Conservation (phyloP, 2,888 invertebrate genomes). For the Erebia aethiops region DNA sequence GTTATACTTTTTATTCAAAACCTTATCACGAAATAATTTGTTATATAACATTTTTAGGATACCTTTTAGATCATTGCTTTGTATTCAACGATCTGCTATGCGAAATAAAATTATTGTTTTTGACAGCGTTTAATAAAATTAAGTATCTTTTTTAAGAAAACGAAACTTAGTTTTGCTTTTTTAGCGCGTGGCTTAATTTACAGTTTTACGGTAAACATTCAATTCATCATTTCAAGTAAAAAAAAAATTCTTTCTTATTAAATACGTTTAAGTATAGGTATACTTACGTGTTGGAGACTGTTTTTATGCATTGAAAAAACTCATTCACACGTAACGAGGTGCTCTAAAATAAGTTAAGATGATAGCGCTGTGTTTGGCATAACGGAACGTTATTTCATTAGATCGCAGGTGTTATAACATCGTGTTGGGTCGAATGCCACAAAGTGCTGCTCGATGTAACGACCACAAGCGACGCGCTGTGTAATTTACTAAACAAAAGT, state of each 20-base stretch:
- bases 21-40: constrained; percentile 49
- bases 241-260: not conserved
- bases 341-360: not conserved
- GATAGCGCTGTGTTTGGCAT: constrained; percentile 4
- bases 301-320: not conserved
- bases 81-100: constrained; percentile 40
- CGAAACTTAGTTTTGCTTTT: not conserved
- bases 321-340: not conserved
- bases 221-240: too few relatives aligned
- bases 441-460: constrained; percentile 23
- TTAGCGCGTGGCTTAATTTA: not conserved
- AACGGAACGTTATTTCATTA: constrained; percentile 26
- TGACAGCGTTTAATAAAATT: not conserved
- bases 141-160: not conserved
- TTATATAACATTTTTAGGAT: constrained; percentile 59
- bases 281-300: not conserved
- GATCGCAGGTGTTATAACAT: constrained; percentile 42
- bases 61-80: constrained; percentile 36
- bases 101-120: constrained; percentile 39
- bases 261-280: not conserved
- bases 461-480: not conserved
- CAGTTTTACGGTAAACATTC: not conserved
- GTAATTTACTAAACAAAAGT: not conserved
- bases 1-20: constrained; percentile 56
- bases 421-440: constrained; percentile 31